Percentiles rank a stretch among this genome's conserved stretches.
These are phyloP conservation scores for Holocentrus rufus DNA, from an alignment of 2,797 vertebrate species.

Conservation along the genomic window DNA sequence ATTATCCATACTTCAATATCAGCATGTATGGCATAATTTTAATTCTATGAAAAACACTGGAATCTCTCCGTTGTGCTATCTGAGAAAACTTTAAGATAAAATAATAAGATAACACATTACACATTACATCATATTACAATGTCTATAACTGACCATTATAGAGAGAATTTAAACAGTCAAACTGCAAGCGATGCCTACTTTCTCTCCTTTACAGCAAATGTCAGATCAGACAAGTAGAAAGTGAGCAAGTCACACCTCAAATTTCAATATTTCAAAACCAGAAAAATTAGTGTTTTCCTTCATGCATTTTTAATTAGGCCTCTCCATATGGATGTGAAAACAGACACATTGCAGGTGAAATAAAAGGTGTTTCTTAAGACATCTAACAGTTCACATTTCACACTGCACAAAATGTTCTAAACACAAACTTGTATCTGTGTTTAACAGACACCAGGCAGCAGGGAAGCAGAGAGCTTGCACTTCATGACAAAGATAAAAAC, in stretches of 20 bases:
- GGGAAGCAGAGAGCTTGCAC: too few relatives aligned
- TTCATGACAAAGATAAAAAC: too few relatives aligned
- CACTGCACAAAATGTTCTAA: not conserved
- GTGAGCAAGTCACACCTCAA: too few relatives aligned
- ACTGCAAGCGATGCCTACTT: too few relatives aligned
- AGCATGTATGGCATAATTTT: not conserved
- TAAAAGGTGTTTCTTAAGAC: not conserved
- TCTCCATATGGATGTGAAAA: not conserved
- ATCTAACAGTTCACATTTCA: not conserved
- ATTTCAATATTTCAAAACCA: too few relatives aligned
- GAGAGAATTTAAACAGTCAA: not conserved
- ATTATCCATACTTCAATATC: slow-evolving; percentile 3
- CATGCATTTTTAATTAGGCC: too few relatives aligned
- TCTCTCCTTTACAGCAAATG: too few relatives aligned
- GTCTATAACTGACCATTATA: not conserved
- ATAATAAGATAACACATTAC: too few relatives aligned
- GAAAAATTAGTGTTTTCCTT: too few relatives aligned
- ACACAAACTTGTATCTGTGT: too few relatives aligned
- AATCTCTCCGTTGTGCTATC: not conserved
- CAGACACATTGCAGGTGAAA: not conserved
- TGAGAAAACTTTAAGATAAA: not conserved
- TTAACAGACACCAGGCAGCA: too few relatives aligned
- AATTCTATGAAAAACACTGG: not conserved
- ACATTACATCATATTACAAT: not conserved
- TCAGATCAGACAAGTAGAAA: too few relatives aligned